phyloP scores from a whole-genome alignment of 2,888 invertebrate species.

The Athrips mouffetella region DNA sequence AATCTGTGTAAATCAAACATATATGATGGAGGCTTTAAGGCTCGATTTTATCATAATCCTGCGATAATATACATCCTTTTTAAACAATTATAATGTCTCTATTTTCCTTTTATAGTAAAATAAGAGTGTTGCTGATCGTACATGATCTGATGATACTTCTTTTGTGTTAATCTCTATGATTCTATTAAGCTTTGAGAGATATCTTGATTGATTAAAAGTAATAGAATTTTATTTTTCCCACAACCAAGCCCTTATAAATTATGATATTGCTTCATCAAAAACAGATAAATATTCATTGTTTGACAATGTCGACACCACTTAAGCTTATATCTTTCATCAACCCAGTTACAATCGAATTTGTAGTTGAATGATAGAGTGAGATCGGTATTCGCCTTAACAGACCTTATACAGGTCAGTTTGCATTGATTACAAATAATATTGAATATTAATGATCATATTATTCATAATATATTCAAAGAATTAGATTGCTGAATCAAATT shows the following conservation, averaged over 20 bases:
- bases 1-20: too few relatives aligned
- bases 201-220: not conserved
- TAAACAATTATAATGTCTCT: too few relatives aligned
- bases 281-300: conserved; percentile 8
- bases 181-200: too few relatives aligned
- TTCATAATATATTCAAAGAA: conserved; percentile 53
- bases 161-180: too few relatives aligned
- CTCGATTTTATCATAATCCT: too few relatives aligned
- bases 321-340: conserved; percentile 2
- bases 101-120: too few relatives aligned
- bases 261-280: conserved; percentile 5
- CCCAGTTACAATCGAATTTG: not conserved
- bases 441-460: conserved; percentile 56
- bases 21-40: too few relatives aligned
- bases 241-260: not conserved
- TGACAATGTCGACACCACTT: not conserved
- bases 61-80: too few relatives aligned
- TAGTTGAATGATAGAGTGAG: not conserved
- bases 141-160: too few relatives aligned
- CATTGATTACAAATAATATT: conserved; percentile 52
- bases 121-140: too few relatives aligned
- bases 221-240: too few relatives aligned
- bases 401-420: conserved; percentile 15
- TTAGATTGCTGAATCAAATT: conserved; percentile 42
- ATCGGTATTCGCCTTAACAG: conserved; percentile 5